These are phyloP conservation scores for Stenchaetothrips biformis DNA, from an alignment of 2,888 invertebrate genomes.

Conservation along the genomic window DNA sequence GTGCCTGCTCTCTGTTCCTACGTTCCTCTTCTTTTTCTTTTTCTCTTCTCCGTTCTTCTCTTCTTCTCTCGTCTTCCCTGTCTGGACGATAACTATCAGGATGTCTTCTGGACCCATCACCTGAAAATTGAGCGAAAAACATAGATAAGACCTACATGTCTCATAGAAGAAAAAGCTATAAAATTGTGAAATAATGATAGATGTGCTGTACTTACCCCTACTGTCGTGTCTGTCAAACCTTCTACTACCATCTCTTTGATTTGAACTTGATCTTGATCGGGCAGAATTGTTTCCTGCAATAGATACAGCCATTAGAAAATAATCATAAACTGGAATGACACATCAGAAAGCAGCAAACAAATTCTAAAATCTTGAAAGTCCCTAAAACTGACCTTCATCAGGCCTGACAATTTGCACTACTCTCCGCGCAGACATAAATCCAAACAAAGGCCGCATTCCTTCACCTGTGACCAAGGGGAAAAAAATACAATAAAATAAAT, in stretches of 20 bases:
- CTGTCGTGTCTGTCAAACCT: background rate
- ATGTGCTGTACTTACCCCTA: too few relatives aligned
- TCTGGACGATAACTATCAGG: background rate
- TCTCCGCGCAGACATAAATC: background rate
- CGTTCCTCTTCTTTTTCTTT: background rate
- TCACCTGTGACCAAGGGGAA: background rate
- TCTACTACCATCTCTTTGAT: background rate
- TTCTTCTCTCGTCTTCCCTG: background rate
- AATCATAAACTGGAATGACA: background rate
- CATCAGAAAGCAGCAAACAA: background rate
- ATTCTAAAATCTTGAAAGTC: too few relatives aligned
- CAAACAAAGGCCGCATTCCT: background rate
- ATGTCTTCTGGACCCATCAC: background rate
- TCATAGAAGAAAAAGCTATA: too few relatives aligned
- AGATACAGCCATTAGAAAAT: background rate
- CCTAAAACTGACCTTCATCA: background rate
- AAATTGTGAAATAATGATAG: too few relatives aligned
- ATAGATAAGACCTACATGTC: too few relatives aligned
- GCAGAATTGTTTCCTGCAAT: background rate
- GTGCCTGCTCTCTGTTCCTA: background rate
- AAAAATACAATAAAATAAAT: background rate
- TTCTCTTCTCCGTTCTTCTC: background rate
- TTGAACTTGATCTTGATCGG: background rate
- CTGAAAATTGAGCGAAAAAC: background rate
- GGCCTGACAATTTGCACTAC: background rate